Conservation (phyloP, 2,888 invertebrate genomes). For the Sabellastarte sp. region DNA sequence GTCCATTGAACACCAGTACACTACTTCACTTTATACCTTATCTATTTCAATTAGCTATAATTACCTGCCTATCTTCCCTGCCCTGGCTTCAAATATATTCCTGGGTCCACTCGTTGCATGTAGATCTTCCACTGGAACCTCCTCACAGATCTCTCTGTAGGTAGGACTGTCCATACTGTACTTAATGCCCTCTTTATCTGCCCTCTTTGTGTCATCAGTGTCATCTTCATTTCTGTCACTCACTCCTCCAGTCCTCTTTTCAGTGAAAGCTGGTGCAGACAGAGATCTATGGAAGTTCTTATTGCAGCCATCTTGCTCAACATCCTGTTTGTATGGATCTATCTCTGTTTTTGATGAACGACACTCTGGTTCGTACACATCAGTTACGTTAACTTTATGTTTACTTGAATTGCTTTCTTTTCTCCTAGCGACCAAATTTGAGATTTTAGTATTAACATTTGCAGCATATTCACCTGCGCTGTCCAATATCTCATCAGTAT, state of each 20-base stretch:
- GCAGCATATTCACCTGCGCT: background rate
- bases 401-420: background rate
- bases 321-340: no score
- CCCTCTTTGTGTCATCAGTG: no score
- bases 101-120: background rate
- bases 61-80: no score
- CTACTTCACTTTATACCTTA: no score
- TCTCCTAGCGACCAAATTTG: no score
- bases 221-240: no score
- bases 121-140: background rate
- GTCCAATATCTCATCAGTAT: background rate
- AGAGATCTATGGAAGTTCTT: background rate
- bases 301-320: background rate
- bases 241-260: no score
- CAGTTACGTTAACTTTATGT: background rate
- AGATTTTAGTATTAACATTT: no score
- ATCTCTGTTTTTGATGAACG: no score
- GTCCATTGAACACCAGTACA: no score
- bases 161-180: constrained; percentile 3
- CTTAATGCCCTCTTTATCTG: background rate
- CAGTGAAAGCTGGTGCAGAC: background rate
- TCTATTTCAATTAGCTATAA: no score
- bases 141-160: background rate
- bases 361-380: no score
- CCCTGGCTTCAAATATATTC: constrained; percentile 1